Conservation (phyloP, 2,113 vertebrate genomes). For the Bungarus multicinctus region DNA sequence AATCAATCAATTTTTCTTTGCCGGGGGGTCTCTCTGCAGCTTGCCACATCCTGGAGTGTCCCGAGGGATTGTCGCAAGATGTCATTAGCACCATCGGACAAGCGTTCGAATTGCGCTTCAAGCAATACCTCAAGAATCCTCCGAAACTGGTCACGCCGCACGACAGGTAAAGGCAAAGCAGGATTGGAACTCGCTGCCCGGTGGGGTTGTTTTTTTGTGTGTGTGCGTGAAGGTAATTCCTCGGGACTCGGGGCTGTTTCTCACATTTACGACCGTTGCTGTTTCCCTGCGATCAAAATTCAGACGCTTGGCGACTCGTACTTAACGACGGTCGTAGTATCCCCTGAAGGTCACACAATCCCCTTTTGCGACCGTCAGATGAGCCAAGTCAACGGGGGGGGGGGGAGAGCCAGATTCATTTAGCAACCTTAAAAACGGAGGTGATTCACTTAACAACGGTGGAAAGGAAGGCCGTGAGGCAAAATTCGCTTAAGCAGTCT, state of each 20-base stretch:
- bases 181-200: neutral
- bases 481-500: no score
- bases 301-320: neutral
- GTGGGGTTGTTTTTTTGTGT: no score
- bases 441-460: neutral
- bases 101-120: slow-evolving; percentile 96
- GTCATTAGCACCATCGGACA: slow-evolving; percentile 99
- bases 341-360: neutral
- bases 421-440: neutral
- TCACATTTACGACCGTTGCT: neutral
- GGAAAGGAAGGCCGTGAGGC: neutral
- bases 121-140: slow-evolving; percentile 97
- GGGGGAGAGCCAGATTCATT: neutral
- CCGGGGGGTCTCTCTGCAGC: slow-evolving; percentile 67
- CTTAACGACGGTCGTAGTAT: neutral
- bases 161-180: slow-evolving; percentile 78
- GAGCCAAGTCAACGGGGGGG: no score
- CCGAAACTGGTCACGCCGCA: slow-evolving; percentile 96
- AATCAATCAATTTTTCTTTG: no score
- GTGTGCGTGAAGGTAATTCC: no score
- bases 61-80: slow-evolving; percentile 93
- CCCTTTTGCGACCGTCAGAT: neutral
- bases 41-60: slow-evolving; percentile 96
- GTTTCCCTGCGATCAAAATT: neutral
- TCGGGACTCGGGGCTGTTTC: neutral